Percentiles rank a stretch among this genome's conserved stretches.
Conservation (phyloP, 2,797 vertebrate species). For the Mormyrops attenuatus region DNA sequence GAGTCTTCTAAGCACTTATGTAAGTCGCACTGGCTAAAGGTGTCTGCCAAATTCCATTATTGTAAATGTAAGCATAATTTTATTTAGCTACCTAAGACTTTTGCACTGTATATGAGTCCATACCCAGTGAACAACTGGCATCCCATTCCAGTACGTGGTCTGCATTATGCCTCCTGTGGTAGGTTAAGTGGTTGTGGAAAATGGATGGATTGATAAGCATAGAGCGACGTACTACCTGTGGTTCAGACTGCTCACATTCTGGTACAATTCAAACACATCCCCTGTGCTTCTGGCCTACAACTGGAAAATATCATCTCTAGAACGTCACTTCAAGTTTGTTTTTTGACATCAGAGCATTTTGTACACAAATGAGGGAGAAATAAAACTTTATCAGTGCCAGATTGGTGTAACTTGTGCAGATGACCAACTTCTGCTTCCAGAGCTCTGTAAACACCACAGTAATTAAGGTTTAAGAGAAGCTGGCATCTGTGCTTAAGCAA, state of each 20-base stretch:
- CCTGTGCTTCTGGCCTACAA: neutral
- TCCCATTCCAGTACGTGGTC: neutral
- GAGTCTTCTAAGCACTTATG: neutral
- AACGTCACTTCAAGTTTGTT: neutral
- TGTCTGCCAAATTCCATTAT: neutral
- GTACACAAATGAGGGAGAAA: neutral
- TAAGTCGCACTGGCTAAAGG: neutral
- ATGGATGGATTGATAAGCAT: neutral
- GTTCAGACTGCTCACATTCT: neutral
- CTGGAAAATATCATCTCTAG: neutral
- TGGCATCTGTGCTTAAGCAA: neutral
- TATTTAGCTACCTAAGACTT: neutral
- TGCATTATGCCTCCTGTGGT: neutral
- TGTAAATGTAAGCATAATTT: neutral
- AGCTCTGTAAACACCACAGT: neutral
- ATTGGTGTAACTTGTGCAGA: neutral
- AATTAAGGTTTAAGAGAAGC: constrained; percentile 4
- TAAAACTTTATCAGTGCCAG: neutral
- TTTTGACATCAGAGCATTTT: neutral
- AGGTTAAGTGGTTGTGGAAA: neutral
- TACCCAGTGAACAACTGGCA: neutral
- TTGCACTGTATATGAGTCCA: neutral
- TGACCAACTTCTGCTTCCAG: constrained; percentile 2
- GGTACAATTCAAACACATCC: neutral
- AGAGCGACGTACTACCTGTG: neutral